Percentiles rank a stretch among this genome's conserved stretches.
phyloP scores from a whole-genome alignment of 2,113 vertebrate genomes.

The Heterotis niloticus region DNA sequence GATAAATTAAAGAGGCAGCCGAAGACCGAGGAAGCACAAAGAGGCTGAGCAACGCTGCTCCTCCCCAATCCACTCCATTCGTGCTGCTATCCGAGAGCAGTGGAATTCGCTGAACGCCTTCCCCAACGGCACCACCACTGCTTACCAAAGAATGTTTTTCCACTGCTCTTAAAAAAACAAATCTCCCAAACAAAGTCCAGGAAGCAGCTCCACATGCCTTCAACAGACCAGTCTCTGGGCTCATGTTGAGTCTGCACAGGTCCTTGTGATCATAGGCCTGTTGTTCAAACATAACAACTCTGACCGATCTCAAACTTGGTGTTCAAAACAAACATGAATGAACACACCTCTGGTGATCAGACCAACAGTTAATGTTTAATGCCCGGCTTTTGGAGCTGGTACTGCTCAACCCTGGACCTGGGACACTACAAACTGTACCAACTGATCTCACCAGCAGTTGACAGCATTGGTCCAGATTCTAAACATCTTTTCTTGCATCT shows the following conservation, averaged over 20 bases:
- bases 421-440: background rate
- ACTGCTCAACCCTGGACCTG: background rate
- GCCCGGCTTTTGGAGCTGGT: too few relatives aligned
- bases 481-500: background rate
- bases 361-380: too few relatives aligned
- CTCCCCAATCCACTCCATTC: conserved; percentile 34
- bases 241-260: too few relatives aligned
- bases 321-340: background rate
- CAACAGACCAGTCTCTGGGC: background rate
- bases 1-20: conserved; percentile 33
- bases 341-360: too few relatives aligned
- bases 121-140: conserved; percentile 26
- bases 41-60: conserved; percentile 36
- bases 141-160: conserved; percentile 29
- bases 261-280: too few relatives aligned
- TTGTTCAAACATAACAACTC: background rate
- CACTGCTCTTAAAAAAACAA: background rate
- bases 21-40: conserved; percentile 38
- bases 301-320: background rate
- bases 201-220: background rate
- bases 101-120: conserved; percentile 36
- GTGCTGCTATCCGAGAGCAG: conserved; percentile 32
- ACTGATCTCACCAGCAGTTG: background rate
- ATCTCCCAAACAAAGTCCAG: conserved; percentile 23
- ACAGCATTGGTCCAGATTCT: background rate